phyloP scores from a whole-genome alignment of 2,113 vertebrate species.

The Ellobius talpinus region DNA sequence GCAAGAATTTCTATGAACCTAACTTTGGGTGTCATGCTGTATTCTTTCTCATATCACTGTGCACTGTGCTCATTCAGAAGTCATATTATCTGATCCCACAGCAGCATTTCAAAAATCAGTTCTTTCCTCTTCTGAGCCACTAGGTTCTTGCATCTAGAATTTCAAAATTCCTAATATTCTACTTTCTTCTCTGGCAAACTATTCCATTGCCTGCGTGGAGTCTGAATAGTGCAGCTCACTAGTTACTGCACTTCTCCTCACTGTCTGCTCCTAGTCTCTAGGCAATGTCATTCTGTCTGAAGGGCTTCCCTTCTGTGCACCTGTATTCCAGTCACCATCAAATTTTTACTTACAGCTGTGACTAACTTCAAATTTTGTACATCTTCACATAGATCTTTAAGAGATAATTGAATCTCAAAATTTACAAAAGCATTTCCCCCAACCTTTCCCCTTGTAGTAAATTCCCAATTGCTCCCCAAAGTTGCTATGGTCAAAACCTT shows the following conservation, averaged over 20 bases:
- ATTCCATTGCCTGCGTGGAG: background rate
- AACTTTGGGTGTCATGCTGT: background rate
- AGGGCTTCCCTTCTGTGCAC: background rate
- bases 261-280: background rate
- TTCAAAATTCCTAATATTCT: background rate
- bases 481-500: background rate
- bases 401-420: background rate
- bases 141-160: background rate
- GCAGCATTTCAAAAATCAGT: background rate
- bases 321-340: background rate
- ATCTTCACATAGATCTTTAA: background rate
- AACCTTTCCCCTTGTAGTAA: background rate
- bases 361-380: background rate
- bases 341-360: background rate
- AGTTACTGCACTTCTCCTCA: background rate
- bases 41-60: background rate
- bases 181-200: background rate
- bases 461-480: background rate
- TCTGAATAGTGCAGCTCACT: background rate
- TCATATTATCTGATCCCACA: background rate
- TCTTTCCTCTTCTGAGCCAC: background rate
- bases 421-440: background rate
- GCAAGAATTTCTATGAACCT: background rate
- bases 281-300: background rate
- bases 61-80: background rate